These are phyloP conservation scores for Agrypnus murinus DNA, from an alignment of 2,888 invertebrate species.

Conservation along the genomic window DNA sequence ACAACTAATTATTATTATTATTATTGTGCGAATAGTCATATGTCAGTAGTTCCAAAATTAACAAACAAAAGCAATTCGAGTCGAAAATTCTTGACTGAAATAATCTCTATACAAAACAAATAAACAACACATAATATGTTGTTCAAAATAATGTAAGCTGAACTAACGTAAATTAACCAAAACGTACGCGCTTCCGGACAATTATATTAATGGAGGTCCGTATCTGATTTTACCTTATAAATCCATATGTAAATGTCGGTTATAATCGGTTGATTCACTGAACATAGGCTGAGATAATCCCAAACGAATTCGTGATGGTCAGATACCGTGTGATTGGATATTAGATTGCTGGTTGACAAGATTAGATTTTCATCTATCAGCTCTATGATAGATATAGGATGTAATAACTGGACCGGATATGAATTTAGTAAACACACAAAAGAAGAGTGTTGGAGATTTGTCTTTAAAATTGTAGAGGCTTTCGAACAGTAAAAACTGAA, in stretches of 20 bases:
- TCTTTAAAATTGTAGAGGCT: no score
- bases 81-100: no score
- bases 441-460: no score
- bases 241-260: slow-evolving; percentile 43
- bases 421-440: no score
- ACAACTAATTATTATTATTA: not conserved
- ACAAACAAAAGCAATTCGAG: no score
- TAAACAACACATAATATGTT: slow-evolving; percentile 1
- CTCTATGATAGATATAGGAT: no score
- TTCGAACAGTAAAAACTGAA: no score
- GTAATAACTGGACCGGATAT: no score
- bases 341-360: slow-evolving; percentile 24
- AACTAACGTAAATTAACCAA: slow-evolving; percentile 19
- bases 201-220: slow-evolving; percentile 42
- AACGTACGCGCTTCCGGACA: slow-evolving; percentile 30
- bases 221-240: slow-evolving; percentile 41
- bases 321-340: slow-evolving; percentile 43
- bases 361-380: slow-evolving; percentile 28
- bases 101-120: no score
- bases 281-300: slow-evolving; percentile 45
- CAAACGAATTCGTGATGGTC: slow-evolving; percentile 37
- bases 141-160: slow-evolving; percentile 15
- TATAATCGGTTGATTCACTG: slow-evolving; percentile 44
- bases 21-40: no score
- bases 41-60: no score